phyloP scores from a whole-genome alignment of 1,140 invertebrate species.

The Drosophila tani region DNA sequence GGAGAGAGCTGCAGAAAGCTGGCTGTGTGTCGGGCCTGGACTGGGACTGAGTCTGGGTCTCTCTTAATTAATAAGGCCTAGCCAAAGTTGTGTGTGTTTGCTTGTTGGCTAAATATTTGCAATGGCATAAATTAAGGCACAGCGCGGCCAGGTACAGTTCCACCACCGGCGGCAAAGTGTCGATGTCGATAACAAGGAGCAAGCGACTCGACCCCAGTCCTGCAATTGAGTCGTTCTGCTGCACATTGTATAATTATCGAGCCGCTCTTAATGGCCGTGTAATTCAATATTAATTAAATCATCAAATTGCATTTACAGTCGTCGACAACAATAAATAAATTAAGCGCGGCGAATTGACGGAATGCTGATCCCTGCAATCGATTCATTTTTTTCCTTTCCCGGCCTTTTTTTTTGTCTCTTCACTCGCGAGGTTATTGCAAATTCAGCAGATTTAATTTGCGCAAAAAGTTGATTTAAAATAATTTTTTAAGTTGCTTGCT shows the following conservation, averaged over 20 bases:
- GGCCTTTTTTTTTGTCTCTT: slow-evolving; percentile 18
- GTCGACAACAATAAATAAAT: slow-evolving; percentile 76
- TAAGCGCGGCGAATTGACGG: slow-evolving; percentile 60
- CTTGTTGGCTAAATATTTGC: slow-evolving; percentile 80
- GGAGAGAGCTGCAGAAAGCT: slow-evolving; percentile 9
- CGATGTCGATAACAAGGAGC: slow-evolving; percentile 41
- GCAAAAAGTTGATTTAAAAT: slow-evolving; percentile 48
- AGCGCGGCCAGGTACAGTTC: slow-evolving; percentile 63
- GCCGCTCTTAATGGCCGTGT: slow-evolving; percentile 47
- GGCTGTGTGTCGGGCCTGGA: slow-evolving; percentile 9
- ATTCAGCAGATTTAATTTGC: slow-evolving; percentile 67
- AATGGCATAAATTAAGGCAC: slow-evolving; percentile 69
- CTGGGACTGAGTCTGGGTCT: slow-evolving; percentile 18
- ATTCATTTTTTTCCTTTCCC: slow-evolving; percentile 41
- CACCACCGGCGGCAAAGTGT: slow-evolving; percentile 22
- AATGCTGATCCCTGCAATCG: slow-evolving; percentile 73
- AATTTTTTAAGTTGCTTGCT: slow-evolving; percentile 39
- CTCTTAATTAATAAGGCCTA: slow-evolving; percentile 79
- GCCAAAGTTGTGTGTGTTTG: slow-evolving; percentile 48
- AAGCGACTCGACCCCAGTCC: slow-evolving; percentile 15
- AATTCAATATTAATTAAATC: slow-evolving; percentile 83
- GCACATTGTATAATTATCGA: slow-evolving; percentile 74
- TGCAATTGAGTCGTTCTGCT: slow-evolving; percentile 49
- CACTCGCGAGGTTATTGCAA: slow-evolving; percentile 56
- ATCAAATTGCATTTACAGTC: slow-evolving; percentile 74